Conservation (phyloP, 2,888 invertebrate species). For the Cataglyphis cursor region DNA sequence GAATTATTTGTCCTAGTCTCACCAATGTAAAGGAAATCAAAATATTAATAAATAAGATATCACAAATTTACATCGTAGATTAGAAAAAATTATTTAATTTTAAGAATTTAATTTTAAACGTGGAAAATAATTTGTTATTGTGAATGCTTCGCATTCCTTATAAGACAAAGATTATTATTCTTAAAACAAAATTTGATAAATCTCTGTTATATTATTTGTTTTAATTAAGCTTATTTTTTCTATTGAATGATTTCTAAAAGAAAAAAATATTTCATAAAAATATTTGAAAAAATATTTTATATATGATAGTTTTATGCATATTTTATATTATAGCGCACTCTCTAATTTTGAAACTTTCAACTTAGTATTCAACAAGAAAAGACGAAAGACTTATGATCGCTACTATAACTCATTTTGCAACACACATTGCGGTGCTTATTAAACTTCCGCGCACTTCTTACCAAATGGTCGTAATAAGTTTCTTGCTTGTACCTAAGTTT, state of each 20-base stretch:
- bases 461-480: constrained; percentile 28
- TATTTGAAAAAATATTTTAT: background rate
- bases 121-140: background rate
- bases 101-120: background rate
- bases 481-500: constrained; percentile 26
- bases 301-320: background rate
- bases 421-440: constrained; percentile 24
- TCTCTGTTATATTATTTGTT: constrained; percentile 1
- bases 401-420: constrained; percentile 18
- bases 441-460: constrained; percentile 20
- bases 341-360: constrained; percentile 20
- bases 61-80: background rate
- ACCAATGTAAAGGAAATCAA: background rate
- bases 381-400: background rate
- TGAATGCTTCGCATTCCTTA: background rate
- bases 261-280: background rate
- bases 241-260: background rate
- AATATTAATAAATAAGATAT: constrained; percentile 26
- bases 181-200: constrained; percentile 9
- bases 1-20: background rate
- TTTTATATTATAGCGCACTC: background rate
- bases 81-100: background rate
- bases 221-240: background rate
- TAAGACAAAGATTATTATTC: background rate
- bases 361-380: constrained; percentile 8